phyloP scores from a whole-genome alignment of 2,797 vertebrate genomes.

The Novumbra hubbsi region DNA sequence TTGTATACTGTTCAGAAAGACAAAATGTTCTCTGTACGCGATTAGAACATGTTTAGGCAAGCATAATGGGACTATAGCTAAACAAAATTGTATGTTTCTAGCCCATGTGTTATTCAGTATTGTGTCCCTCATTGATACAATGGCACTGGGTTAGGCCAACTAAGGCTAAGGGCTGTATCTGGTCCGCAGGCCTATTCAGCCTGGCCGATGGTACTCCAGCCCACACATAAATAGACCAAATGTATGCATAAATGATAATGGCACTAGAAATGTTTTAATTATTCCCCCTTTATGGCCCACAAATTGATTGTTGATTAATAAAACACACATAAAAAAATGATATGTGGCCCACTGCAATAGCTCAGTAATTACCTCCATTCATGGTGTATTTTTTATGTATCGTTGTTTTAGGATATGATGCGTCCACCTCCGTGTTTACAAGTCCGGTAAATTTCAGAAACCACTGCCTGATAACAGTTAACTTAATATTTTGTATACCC shows the following conservation, averaged over 20 bases:
- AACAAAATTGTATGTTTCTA: neutral
- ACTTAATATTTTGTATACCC: slow-evolving; percentile 18
- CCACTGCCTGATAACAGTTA: slow-evolving; percentile 16
- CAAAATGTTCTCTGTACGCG: neutral
- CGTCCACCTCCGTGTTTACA: slow-evolving; percentile 7
- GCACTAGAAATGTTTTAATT: no score
- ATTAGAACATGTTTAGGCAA: neutral
- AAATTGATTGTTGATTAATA: no score
- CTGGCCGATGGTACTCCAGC: no score
- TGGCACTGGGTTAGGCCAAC: slow-evolving; percentile 21
- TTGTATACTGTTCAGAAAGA: neutral
- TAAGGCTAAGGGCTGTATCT: no score
- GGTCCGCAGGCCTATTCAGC: no score
- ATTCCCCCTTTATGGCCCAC: no score
- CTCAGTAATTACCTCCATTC: slow-evolving; percentile 26
- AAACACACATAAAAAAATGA: no score
- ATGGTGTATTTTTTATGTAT: neutral
- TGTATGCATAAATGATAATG: no score
- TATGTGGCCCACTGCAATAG: neutral
- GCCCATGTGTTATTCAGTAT: neutral
- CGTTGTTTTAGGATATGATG: slow-evolving; percentile 6
- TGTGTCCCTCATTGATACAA: slow-evolving; percentile 1
- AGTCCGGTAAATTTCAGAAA: neutral
- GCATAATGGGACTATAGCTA: neutral
- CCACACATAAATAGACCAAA: no score